Percentiles rank a stretch among this genome's conserved stretches.
phyloP scores from a whole-genome alignment of 2,888 invertebrate species.

The Lymantria monacha region DNA sequence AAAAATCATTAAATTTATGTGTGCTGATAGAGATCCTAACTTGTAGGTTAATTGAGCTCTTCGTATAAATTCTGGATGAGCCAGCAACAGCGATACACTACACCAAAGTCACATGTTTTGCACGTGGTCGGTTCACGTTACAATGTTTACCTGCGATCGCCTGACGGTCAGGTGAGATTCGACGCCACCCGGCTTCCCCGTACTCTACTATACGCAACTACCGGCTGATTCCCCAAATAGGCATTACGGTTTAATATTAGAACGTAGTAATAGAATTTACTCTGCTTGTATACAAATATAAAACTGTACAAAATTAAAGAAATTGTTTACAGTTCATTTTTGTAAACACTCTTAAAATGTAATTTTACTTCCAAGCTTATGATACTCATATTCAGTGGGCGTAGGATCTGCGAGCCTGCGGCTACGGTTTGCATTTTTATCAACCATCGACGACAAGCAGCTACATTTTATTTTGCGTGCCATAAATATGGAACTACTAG shows the following conservation, averaged over 20 bases:
- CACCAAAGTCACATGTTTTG: conserved; percentile 57
- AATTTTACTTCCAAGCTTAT: conserved; percentile 51
- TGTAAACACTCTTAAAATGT: conserved; percentile 49
- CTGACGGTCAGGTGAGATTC: conserved; percentile 73
- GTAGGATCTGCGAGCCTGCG: conserved; percentile 59
- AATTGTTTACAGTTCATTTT: conserved; percentile 42
- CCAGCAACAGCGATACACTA: conserved; percentile 7
- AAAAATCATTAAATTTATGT: conserved; percentile 74
- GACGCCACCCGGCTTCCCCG: conserved; percentile 32
- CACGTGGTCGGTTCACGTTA: conserved; percentile 77
- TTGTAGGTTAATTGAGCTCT: conserved; percentile 20
- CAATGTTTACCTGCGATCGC: conserved; percentile 78
- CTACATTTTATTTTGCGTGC: conserved; percentile 78
- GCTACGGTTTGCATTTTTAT: conserved; percentile 80
- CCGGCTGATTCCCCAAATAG: conserved; percentile 36
- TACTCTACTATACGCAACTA: conserved; percentile 34
- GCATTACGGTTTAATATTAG: conserved; percentile 30
- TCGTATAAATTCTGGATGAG: conserved; percentile 9
- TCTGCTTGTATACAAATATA: conserved; percentile 10
- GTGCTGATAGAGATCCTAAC: conserved; percentile 45
- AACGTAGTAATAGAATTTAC: conserved; percentile 26
- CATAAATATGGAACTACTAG: conserved; percentile 77
- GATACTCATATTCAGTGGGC: conserved; percentile 65
- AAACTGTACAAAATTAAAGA: conserved; percentile 32
- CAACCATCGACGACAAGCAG: conserved; percentile 69